A percentile compares a stretch with the other conserved stretches of the same genome.
Conservation (phyloP, 2,888 invertebrate species). For the Aphodius sticticus region DNA sequence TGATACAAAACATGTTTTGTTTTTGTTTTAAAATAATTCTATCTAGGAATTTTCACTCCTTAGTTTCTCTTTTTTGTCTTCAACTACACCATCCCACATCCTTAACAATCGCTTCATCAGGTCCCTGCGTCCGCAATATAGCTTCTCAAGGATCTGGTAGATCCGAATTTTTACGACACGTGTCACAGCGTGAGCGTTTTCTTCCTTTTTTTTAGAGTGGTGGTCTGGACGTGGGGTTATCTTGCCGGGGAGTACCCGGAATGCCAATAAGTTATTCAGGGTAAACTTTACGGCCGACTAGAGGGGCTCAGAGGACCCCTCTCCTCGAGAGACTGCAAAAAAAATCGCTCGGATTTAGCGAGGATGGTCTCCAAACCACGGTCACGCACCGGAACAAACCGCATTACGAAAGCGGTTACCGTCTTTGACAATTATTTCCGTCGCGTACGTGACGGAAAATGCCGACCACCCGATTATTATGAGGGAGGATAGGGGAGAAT, state of each 20-base stretch:
- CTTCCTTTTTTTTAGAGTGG: background rate
- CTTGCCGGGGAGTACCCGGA: background rate
- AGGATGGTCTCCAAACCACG: background rate
- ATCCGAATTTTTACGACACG: background rate
- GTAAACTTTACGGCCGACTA: background rate
- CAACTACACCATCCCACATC: background rate
- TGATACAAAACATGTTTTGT: too few species aligned
- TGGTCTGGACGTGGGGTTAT: background rate
- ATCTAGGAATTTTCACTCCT: too few species aligned
- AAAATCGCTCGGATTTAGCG: background rate
- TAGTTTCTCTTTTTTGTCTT: background rate
- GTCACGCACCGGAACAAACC: background rate
- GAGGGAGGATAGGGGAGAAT: background rate
- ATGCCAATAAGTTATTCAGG: conserved; percentile 4
- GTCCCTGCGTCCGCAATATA: background rate
- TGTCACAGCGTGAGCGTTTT: background rate
- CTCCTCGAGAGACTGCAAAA: background rate
- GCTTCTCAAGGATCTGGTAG: background rate
- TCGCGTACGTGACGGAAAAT: background rate
- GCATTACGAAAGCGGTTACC: background rate
- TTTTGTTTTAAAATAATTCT: too few species aligned
- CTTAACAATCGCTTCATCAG: background rate
- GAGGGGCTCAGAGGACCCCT: background rate
- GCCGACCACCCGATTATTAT: background rate
- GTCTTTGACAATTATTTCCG: background rate